phyloP scores from a whole-genome alignment of 2,888 invertebrate species.

The Habrosyne pyritoides region DNA sequence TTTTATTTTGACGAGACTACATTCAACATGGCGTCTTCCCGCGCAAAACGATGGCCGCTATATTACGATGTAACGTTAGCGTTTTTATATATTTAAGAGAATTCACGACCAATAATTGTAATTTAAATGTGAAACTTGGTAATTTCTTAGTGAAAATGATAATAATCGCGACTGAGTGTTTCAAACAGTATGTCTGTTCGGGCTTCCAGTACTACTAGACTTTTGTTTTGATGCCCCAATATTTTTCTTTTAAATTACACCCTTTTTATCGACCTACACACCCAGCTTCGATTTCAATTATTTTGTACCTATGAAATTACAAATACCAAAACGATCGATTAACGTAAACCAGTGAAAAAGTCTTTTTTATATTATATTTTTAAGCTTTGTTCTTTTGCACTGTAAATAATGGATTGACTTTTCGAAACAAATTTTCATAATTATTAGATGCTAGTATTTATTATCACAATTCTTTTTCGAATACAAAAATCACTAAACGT shows the following conservation, averaged over 20 bases:
- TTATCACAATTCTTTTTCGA: conserved; percentile 50
- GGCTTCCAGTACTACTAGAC: conserved; percentile 80
- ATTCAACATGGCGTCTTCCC: conserved; percentile 47
- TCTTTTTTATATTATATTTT: conserved; percentile 33
- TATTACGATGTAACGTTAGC: conserved; percentile 64
- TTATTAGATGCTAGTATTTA: conserved; percentile 73
- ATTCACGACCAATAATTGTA: conserved; percentile 83
- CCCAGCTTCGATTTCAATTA: conserved; percentile 16
- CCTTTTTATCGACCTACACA: conserved; percentile 19
- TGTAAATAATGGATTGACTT: conserved; percentile 64
- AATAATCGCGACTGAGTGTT: conserved; percentile 79
- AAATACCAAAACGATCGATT: conserved; percentile 9
- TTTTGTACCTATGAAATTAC: conserved; percentile 12
- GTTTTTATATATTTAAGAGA: conserved; percentile 67
- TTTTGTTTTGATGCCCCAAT: conserved; percentile 59
- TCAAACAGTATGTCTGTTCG: conserved; percentile 77
- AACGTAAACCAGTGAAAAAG: conserved; percentile 56
- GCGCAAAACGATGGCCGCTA: conserved; percentile 55
- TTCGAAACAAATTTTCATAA: conserved; percentile 54
- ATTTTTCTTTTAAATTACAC: conserved; percentile 16
- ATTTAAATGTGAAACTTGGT: conserved; percentile 71
- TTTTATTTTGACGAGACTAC: background rate
- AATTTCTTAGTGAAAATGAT: conserved; percentile 78
- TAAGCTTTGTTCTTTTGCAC: conserved; percentile 59
- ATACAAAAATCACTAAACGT: conserved; percentile 41